These are phyloP conservation scores for Acipenser oxyrinchus DNA, from an alignment of 2,797 vertebrate genomes.

Conservation along the genomic window DNA sequence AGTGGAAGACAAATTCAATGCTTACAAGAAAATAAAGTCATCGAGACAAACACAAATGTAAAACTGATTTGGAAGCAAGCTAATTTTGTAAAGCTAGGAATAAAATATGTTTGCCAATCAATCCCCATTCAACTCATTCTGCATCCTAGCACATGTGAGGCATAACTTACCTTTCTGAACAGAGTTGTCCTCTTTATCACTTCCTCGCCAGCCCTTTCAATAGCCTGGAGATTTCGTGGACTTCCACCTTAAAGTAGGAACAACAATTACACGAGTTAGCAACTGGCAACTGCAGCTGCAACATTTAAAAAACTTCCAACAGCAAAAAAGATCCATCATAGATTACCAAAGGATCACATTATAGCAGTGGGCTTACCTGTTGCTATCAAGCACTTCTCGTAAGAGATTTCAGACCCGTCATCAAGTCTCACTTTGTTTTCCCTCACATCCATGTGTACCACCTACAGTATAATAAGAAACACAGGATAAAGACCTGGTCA, in stretches of 20 bases:
- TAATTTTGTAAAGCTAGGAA: not conserved
- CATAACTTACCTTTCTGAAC: conserved; percentile 79
- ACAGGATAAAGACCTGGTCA: not conserved
- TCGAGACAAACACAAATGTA: not conserved
- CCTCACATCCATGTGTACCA: conserved; percentile 90
- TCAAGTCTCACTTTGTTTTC: conserved; percentile 79
- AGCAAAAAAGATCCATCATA: too few relatives aligned
- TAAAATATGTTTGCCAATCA: not conserved
- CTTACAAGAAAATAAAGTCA: not conserved
- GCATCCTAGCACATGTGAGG: not conserved
- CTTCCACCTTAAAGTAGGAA: conserved; percentile 64
- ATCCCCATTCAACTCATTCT: too few relatives aligned
- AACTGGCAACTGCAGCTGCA: not conserved
- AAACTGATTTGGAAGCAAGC: not conserved
- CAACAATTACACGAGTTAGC: not conserved
- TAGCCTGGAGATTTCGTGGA: conserved; percentile 81
- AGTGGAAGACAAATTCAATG: conserved; percentile 9
- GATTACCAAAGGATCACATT: not conserved
- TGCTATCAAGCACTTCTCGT: conserved; percentile 93
- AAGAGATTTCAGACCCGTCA: conserved; percentile 82
- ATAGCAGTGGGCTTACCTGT: conserved; percentile 62
- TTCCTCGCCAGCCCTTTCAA: conserved; percentile 84
- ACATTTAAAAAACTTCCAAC: not conserved
- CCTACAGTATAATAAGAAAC: conserved; percentile 48
- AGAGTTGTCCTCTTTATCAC: conserved; percentile 77